A percentile compares a stretch with the other conserved stretches of the same genome.
These are phyloP conservation scores for Orussus abietinus DNA, from an alignment of 1,140 invertebrate genomes.

Conservation along the genomic window DNA sequence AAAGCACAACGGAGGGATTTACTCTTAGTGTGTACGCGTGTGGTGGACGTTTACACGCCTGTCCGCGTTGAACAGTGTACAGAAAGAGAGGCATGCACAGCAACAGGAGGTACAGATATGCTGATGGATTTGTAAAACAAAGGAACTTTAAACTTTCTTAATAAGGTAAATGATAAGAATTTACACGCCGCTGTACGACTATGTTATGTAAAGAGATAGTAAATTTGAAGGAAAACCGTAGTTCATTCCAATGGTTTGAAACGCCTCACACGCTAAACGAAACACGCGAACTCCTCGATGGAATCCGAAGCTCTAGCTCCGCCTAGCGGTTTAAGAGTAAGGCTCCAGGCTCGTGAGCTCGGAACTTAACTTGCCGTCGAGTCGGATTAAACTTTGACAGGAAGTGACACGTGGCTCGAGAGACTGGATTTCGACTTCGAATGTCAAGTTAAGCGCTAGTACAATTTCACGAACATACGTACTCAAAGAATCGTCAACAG, in stretches of 20 bases:
- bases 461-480: no score
- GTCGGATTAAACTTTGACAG: no score
- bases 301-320: conserved; percentile 27
- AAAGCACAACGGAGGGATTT: conserved; percentile 23
- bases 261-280: conserved; percentile 25
- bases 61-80: conserved; percentile 42
- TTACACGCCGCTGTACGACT: conserved; percentile 38
- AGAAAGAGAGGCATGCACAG: conserved; percentile 20
- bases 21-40: conserved; percentile 32
- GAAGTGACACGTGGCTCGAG: no score
- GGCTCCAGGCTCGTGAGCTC: conserved; percentile 17
- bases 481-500: no score
- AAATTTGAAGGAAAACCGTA: conserved; percentile 37
- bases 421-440: no score
- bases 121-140: conserved; percentile 33
- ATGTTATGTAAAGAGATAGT: conserved; percentile 41
- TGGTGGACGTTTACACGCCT: conserved; percentile 37
- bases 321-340: conserved; percentile 18
- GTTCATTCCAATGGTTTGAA: conserved; percentile 43
- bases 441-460: no score
- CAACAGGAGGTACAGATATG: conserved; percentile 8
- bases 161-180: conserved; percentile 32
- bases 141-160: conserved; percentile 38
- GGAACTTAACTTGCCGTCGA: conserved; percentile 6
- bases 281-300: conserved; percentile 18